A percentile compares a stretch with the other conserved stretches of the same genome.
These are phyloP conservation scores for Diachasma alloeum DNA, from an alignment of 1,140 invertebrate species.

Conservation along the genomic window DNA sequence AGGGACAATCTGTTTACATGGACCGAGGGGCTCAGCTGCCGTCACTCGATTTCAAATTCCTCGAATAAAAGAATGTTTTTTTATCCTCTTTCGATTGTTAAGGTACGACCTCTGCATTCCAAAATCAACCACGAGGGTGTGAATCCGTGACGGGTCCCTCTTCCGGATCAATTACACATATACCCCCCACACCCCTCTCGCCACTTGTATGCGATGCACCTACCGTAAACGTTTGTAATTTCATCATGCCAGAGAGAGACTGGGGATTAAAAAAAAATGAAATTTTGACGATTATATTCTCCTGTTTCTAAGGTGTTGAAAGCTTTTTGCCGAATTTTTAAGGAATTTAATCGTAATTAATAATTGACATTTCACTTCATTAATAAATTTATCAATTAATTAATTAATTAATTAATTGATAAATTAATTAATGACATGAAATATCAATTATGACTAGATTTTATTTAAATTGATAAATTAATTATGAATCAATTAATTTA, in stretches of 20 bases:
- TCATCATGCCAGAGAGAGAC: background rate
- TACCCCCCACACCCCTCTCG: background rate
- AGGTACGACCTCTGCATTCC: background rate
- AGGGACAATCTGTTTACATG: conserved; percentile 11
- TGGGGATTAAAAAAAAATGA: too few relatives aligned
- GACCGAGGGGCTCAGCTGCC: background rate
- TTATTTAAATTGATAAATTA: too few relatives aligned
- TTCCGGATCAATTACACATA: background rate
- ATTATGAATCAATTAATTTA: too few relatives aligned
- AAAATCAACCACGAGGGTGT: conserved; percentile 1
- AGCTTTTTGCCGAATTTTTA: too few relatives aligned
- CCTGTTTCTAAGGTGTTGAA: too few relatives aligned
- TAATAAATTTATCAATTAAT: too few relatives aligned
- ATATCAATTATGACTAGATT: too few relatives aligned
- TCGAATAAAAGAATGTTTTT: conserved; percentile 8
- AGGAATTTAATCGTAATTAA: too few relatives aligned
- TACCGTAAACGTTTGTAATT: conserved; percentile 8
- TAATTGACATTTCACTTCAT: too few relatives aligned
- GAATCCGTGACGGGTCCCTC: conserved; percentile 4
- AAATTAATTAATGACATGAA: too few relatives aligned
- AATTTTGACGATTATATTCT: too few relatives aligned
- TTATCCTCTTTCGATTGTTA: conserved; percentile 8
- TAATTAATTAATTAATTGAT: too few relatives aligned
- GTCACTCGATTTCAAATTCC: background rate
- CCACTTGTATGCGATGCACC: background rate